Conservation (phyloP, 2,113 vertebrate genomes). For the Oriolus oriolus region DNA sequence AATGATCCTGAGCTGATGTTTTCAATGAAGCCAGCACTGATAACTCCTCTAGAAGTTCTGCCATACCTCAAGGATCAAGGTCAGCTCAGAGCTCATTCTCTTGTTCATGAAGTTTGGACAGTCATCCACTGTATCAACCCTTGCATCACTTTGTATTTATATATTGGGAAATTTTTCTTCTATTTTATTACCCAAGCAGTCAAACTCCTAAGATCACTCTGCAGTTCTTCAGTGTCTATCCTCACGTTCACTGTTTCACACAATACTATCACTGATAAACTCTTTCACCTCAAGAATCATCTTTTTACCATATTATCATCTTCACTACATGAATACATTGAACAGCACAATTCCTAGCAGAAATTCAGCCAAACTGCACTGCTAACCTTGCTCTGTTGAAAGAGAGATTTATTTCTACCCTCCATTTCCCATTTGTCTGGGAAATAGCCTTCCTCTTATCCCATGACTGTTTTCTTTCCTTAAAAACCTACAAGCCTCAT, state of each 20-base stretch:
- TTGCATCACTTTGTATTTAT: not conserved
- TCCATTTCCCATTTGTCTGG: not conserved
- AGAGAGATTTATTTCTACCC: not conserved
- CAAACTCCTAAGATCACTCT: not conserved
- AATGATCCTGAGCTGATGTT: not conserved
- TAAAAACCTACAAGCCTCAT: not conserved
- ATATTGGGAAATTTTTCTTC: not conserved
- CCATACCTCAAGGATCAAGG: not conserved
- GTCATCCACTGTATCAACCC: not conserved
- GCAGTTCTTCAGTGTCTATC: not conserved
- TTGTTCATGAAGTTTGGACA: not conserved
- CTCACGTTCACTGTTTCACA: not conserved
- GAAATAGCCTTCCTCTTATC: not conserved
- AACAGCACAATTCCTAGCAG: not conserved
- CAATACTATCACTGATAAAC: not conserved
- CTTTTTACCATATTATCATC: not conserved
- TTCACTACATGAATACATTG: not conserved
- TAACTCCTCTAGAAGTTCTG: not conserved
- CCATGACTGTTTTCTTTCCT: not conserved
- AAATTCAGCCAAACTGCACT: not conserved
- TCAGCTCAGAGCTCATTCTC: not conserved
- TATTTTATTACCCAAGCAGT: not conserved
- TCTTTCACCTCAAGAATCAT: not conserved
- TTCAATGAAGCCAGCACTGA: not conserved
- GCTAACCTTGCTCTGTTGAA: not conserved